Evolutionary conservation across 2,797 vertebrate genomes (phyloP), one percentile per base, ranked within the genome.

Genomic region (Halcyon leucocephala): DNA sequence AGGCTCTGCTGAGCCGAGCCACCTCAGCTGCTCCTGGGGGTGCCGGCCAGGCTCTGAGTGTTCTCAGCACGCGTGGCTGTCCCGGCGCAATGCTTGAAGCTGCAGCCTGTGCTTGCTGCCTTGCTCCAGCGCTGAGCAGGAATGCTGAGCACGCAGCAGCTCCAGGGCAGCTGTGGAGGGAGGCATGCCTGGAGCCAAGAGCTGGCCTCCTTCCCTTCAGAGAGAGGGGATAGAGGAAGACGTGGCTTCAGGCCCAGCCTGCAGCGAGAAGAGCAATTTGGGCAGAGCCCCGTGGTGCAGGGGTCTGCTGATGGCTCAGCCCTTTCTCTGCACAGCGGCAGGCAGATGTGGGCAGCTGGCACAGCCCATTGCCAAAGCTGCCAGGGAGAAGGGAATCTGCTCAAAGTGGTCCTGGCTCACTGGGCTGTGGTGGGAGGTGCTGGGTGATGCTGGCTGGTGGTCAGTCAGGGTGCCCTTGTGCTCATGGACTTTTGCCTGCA

Each of bases 141-240:
- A 96, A 95, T 88, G 89, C 92, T 67, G 95, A 94, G 95, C 90
- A 94, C 0, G 81, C 78, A 60, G 79, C 74, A 37, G 76, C 70
- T 48, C 73, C 39, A 26, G 60, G 65, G 49, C 24, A 9, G 70
- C 46, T 2, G 31, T 28, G 81, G 77, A 89, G 89, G 19, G 42
- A 82, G 82, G 73, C 52, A 61, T 72, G 89, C 41, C 49, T 22
- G 66, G 33, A 92, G 91, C 92, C 92, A 93, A 85, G 89, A 22
- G 65, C 67, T 94, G 82, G 89, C 85, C 87, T 94, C 65, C n/a
- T 82, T 77, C 91, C 89, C 77, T 90, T 54, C 0, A 2, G 33
- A 88, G 89, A 70, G 84, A 71, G 65, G 65, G 54, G 79, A 91
- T 79, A 91, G 82, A 93, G 78, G 69, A 85, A 51, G 49, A 94